Percentiles rank a stretch among this genome's conserved stretches.
These are phyloP conservation scores for Ophioninae sp. DNA, from an alignment of 2,888 invertebrate genomes.

Conservation along the genomic window DNA sequence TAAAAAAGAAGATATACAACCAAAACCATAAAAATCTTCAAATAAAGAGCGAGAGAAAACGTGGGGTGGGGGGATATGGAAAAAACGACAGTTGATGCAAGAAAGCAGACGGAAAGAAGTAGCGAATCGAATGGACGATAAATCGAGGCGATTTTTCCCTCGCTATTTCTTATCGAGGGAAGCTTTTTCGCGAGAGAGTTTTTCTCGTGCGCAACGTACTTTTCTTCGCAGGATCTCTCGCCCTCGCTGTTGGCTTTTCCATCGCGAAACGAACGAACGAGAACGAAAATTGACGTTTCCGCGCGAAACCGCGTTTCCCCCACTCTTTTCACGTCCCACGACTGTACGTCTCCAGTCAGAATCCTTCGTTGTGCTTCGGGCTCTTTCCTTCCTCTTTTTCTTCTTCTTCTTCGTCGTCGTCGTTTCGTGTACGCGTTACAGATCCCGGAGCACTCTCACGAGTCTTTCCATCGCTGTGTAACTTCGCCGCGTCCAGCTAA, in stretches of 20 bases:
- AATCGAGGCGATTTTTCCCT: constrained; percentile 60
- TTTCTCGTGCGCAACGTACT: constrained; percentile 6
- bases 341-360: constrained; percentile 31
- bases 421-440: background rate
- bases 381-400: constrained; percentile 28
- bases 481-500: background rate
- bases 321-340: constrained; percentile 33
- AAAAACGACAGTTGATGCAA: constrained; percentile 21
- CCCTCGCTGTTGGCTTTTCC: constrained; percentile 66
- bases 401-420: background rate
- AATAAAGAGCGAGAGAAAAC: background rate
- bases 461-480: constrained; percentile 31
- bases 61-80: constrained; percentile 9
- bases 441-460: background rate
- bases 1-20: background rate
- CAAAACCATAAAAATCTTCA: background rate
- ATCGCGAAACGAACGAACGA: constrained; percentile 53
- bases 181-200: constrained; percentile 47
- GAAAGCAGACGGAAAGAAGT: constrained; percentile 48
- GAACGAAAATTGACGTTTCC: constrained; percentile 73
- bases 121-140: constrained; percentile 60
- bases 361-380: constrained; percentile 59
- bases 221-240: constrained; percentile 14
- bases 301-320: constrained; percentile 64
- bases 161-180: constrained; percentile 57